Evolutionary conservation across 2,888 invertebrate species (phyloP).

Genomic region (Dilophus febrilis): DNA sequence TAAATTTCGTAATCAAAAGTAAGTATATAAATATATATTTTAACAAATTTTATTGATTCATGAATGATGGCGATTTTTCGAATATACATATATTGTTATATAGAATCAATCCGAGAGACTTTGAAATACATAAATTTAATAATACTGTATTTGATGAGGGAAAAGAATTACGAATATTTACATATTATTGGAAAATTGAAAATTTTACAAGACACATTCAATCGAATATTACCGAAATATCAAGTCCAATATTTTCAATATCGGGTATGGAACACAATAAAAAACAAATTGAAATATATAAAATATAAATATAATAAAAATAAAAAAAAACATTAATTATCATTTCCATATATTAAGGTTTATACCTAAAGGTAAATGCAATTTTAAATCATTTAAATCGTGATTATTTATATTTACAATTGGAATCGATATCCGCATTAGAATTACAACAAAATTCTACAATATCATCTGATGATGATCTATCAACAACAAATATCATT

Average conservation of each 20-base stretch:
- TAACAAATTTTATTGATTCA: neutral
- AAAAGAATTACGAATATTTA: constrained; percentile 23
- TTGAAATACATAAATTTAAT: constrained; percentile 11
- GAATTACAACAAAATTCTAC: constrained; percentile 4
- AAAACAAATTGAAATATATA: neutral
- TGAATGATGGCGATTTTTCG: neutral
- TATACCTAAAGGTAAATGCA: constrained; percentile 22
- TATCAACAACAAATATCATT: constrained; percentile 17
- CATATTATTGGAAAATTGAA: constrained; percentile 29
- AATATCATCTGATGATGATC: no score
- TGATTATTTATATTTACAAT: constrained; percentile 23
- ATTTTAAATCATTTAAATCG: constrained; percentile 28
- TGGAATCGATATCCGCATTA: constrained; percentile 14
- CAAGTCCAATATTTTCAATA: constrained; percentile 23
- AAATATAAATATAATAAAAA: no score
- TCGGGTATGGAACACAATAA: constrained; percentile 5
- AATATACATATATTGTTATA: neutral
- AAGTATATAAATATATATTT: neutral
- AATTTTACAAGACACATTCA: constrained; percentile 21
- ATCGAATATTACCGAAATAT: constrained; percentile 13
- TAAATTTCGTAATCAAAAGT: no score
- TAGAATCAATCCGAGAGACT: constrained; percentile 6
- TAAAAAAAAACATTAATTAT: constrained; percentile 1
- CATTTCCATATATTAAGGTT: constrained; percentile 19
- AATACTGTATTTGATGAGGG: constrained; percentile 9